Evolutionary conservation across 2,113 vertebrate genomes (phyloP), one percentile per base, ranked within the genome.

Genomic region (Junco hyemalis): DNA sequence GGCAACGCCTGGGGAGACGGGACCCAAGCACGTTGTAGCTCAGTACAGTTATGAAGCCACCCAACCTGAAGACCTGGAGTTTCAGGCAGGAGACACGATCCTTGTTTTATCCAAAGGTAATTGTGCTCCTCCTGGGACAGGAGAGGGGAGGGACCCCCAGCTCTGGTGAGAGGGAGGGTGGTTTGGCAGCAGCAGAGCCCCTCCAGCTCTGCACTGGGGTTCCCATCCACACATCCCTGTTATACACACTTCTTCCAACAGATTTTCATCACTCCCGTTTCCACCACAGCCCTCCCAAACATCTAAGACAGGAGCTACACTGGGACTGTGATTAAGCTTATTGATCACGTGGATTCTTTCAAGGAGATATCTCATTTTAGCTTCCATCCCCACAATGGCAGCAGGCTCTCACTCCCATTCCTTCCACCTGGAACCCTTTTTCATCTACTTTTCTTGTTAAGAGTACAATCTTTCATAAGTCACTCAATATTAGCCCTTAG

Each of bases 1-100:
- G 28, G 42, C 57, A 44, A 47, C 0, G 0, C 10, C 0, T 0
- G 83, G 73, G 76, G 26, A 93, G 38, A 72, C 1, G 1, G 86
- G 79, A 81, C 88, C 83, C 16, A 96, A 47, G 65, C 97, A 96
- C 11, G 97, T 99, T 7, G 94, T 99, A 29, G 99, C 99, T 0
- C 98, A 98, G 90, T 98, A 99, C 88, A 95, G 94, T 40, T 99
- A 99, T 0, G 97, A 98, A 82, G 98, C 98, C 14, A 95, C 97
- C 7, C 98, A 98, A 33, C 98, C 99, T 1, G 99, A 99, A 88
- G 99, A 99, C 96, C 98, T 99, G 79, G 97, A 80, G 18, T 99
- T 99, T 79, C 87, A 97, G 20, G 76, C 98, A 84, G 99, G 99
- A 44, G 99, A 99, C 8, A 60, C 65, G 10, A 99, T 99, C 91